Percentiles rank a stretch among this genome's conserved stretches.
phyloP scores from a whole-genome alignment of 1,140 invertebrate species.

The Lordiphosa stackelbergi region DNA sequence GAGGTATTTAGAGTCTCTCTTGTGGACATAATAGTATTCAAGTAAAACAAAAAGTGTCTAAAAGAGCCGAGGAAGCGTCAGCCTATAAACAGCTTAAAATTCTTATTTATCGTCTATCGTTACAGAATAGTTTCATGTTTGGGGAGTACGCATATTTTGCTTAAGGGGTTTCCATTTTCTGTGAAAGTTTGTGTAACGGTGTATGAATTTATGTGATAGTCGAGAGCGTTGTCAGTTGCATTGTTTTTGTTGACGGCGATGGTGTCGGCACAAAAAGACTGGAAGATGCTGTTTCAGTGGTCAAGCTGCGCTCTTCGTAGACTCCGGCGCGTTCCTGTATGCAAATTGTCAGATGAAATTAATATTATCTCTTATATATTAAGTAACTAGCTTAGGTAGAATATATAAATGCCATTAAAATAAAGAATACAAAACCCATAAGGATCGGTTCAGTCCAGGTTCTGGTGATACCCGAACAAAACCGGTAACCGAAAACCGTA shows the following conservation, averaged over 20 bases:
- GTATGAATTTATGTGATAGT: slow-evolving; percentile 63
- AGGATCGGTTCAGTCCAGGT: no score
- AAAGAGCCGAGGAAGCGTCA: background rate
- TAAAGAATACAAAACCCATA: no score
- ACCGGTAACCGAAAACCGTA: no score
- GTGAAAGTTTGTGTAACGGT: slow-evolving; percentile 11
- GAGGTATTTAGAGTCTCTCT: slow-evolving; percentile 14
- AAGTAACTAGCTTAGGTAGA: no score
- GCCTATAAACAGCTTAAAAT: slow-evolving; percentile 10
- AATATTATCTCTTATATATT: no score
- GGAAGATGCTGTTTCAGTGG: slow-evolving; percentile 73
- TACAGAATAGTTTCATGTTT: slow-evolving; percentile 12
- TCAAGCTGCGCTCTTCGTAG: slow-evolving; percentile 74
- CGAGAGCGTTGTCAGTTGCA: slow-evolving; percentile 74
- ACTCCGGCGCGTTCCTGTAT: slow-evolving; percentile 65
- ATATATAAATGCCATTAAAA: no score
- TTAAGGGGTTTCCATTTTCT: slow-evolving; percentile 2
- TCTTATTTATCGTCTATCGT: slow-evolving; percentile 13
- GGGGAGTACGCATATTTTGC: slow-evolving; percentile 8
- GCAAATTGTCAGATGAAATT: background rate
- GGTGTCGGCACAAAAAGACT: slow-evolving; percentile 72
- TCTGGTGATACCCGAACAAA: no score
- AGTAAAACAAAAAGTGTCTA: slow-evolving; percentile 5
- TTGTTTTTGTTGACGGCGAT: slow-evolving; percentile 72
- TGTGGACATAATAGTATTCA: slow-evolving; percentile 9